These are phyloP conservation scores for Todiramphus chloris DNA, from an alignment of 2,113 vertebrate species.

Conservation along the genomic window DNA sequence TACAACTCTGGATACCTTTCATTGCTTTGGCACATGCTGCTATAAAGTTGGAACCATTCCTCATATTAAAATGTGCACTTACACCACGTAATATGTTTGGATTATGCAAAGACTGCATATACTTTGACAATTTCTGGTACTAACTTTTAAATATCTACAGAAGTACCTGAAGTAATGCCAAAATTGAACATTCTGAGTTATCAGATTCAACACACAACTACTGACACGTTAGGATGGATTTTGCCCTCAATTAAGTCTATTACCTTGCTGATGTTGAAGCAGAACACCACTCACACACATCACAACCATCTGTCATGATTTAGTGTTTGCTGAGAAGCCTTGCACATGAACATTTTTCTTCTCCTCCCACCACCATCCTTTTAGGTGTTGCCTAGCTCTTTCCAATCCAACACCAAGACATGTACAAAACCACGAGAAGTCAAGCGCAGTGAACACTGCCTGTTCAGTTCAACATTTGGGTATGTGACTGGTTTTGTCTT, in stretches of 20 bases:
- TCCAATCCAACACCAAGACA: background rate
- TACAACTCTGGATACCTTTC: background rate
- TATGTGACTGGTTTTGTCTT: background rate
- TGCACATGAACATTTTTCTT: background rate
- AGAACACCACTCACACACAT: background rate
- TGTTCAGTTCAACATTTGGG: background rate
- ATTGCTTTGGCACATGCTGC: accelerated
- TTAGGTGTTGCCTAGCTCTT: background rate
- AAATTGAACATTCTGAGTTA: background rate
- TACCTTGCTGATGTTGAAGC: background rate
- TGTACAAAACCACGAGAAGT: accelerated
- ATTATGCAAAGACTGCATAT: background rate
- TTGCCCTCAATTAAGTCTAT: background rate
- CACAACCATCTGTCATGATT: background rate
- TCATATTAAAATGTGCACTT: background rate
- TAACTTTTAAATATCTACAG: background rate
- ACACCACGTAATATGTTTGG: background rate
- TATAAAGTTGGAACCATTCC: background rate
- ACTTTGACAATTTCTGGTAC: background rate
- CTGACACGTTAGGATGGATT: background rate
- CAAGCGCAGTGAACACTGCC: background rate
- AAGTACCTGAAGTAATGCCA: background rate
- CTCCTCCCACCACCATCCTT: background rate
- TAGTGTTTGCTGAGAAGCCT: background rate
- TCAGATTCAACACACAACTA: background rate